Conservation (phyloP, 2,797 vertebrate species). For the Botia kubotai region DNA sequence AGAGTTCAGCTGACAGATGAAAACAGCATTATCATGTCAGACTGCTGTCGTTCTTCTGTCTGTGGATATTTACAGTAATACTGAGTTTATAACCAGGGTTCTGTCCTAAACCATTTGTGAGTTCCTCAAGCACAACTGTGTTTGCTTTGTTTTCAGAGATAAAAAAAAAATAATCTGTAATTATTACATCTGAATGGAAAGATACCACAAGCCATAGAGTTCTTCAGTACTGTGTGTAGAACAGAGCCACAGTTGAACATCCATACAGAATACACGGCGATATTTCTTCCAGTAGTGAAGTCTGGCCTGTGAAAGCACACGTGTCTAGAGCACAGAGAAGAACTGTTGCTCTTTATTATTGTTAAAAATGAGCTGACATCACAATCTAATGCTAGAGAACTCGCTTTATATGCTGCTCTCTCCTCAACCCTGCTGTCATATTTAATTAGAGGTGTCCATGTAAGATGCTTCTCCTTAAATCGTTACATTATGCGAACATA, state of each 20-base stretch:
- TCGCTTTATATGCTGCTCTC: too few species aligned
- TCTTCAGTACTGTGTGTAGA: not conserved
- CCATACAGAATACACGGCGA: too few species aligned
- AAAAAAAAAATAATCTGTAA: not conserved
- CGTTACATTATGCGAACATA: conserved; percentile 33
- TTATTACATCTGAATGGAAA: not conserved
- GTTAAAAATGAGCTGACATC: too few species aligned
- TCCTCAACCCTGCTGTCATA: conserved; percentile 18
- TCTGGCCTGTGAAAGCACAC: too few species aligned
- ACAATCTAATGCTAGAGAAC: too few species aligned
- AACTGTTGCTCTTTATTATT: too few species aligned
- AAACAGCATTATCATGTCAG: too few species aligned
- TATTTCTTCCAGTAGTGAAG: too few species aligned
- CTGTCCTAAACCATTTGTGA: not conserved
- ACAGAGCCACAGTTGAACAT: too few species aligned
- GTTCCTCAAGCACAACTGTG: not conserved
- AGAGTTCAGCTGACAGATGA: too few species aligned
- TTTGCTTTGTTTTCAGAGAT: not conserved
- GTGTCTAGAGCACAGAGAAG: too few species aligned
- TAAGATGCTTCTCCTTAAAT: conserved; percentile 30
- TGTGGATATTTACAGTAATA: not conserved
- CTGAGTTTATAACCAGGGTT: not conserved
- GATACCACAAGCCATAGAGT: not conserved
- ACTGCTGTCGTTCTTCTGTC: too few species aligned
- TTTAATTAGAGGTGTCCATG: conserved; percentile 27